Base-by-base conservation (phyloP, 2,888 invertebrate species). In the Lepidocyrtinus sp. region DNA sequence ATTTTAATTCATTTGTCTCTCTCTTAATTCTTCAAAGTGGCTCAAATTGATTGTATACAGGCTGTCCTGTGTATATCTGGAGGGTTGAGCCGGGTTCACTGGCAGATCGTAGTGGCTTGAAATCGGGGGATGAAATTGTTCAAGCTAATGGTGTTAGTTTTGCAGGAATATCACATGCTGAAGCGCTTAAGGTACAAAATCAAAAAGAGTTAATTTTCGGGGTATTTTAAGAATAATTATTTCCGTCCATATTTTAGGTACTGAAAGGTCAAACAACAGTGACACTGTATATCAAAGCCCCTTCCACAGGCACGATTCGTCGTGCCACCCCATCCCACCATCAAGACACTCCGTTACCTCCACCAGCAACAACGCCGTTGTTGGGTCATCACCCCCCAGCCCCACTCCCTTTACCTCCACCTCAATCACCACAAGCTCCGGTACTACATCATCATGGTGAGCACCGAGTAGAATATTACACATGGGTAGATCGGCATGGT, bases 111-210 rank as follows among this genome's bases (percentile, higher is more conserved):
- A 94, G 95, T 83, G 96, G 96, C 84, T 91, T 96, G 85, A 92
- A 95, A 88, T 95, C 96, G 84, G 97, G 97, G 84, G 97, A 97
- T 91, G 96, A 97, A 89, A 97, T 97, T 88, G 91, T 97, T 88
- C 96, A 96, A 90, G 97, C 97, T 86, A 97, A 97, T 90, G 97
- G 96, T 83, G 95, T 95, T 82, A 96, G 96, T 84, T 97, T 97
- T 90, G 94, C 95, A 75, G 63, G 75, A n/a, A 83, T 83, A 21
- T 74, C 71, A 1, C 83, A 83, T 65, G 64, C 70, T 15, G 70
- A 81, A 27, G 81, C 81, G 21, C 17, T 81, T 1, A 81, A 81
- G 75, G 80, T 79, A 5, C n/a, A 1, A 1, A 3, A 2, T 36
- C 21, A 62, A 17, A 46, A 22, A 5, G 3, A 15, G 9, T 64